Evolutionary conservation across 1,140 invertebrate species (phyloP).

Genomic region (Pissodes strobi): DNA sequence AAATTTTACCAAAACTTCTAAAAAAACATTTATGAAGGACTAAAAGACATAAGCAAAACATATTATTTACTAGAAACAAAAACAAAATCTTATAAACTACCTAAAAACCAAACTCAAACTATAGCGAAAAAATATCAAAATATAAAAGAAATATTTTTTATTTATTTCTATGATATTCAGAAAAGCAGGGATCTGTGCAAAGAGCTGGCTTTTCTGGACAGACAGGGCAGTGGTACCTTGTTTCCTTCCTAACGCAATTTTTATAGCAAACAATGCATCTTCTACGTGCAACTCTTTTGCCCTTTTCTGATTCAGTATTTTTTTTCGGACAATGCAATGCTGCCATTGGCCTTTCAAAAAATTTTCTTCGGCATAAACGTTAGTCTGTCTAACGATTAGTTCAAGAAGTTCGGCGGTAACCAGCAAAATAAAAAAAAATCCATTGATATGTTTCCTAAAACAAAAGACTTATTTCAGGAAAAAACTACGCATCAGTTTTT

Average conservation of each 20-base stretch:
- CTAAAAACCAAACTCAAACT: neutral
- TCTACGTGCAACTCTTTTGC: neutral
- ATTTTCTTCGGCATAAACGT: constrained; percentile 33
- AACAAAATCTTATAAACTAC: too few species aligned
- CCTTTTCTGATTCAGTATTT: neutral
- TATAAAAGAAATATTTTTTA: too few species aligned
- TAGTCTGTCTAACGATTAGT: too few species aligned
- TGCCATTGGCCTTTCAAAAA: constrained; percentile 18
- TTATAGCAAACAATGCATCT: neutral
- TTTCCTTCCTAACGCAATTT: neutral
- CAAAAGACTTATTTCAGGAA: too few species aligned
- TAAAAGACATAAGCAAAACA: too few species aligned
- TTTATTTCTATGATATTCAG: neutral
- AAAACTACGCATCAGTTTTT: too few species aligned
- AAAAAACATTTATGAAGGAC: too few species aligned
- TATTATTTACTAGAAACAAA: neutral
- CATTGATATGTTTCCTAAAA: constrained; percentile 39
- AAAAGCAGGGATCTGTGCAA: neutral
- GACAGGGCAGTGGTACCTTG: too few species aligned
- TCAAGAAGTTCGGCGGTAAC: too few species aligned
- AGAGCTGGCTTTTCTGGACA: neutral
- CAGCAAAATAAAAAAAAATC: constrained; percentile 5
- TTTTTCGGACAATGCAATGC: neutral
- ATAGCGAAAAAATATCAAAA: neutral
- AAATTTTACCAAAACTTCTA: too few species aligned